Evolutionary conservation across 2,113 vertebrate genomes (phyloP).

Genomic region (Lichenostomus cassidix): DNA sequence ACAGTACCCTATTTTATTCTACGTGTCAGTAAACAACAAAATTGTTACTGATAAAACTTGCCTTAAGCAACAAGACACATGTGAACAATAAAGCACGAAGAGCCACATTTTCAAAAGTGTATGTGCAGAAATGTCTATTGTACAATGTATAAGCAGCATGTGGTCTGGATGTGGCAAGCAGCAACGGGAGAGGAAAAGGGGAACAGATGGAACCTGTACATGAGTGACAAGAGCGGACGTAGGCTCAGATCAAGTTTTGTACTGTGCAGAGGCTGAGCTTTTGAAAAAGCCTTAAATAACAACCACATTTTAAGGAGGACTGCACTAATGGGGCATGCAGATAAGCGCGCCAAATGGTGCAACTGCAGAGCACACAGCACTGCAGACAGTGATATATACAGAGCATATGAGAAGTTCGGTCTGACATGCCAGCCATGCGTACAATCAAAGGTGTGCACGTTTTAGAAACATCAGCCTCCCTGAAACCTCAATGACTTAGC

Average conservation of each 20-base stretch:
- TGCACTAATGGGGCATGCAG: neutral
- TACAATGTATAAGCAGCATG: conserved; percentile 65
- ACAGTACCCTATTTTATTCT: conserved; percentile 22
- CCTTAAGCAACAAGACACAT: conserved; percentile 48
- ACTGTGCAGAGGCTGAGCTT: conserved; percentile 40
- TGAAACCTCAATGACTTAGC: conserved; percentile 35
- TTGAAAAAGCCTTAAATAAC: conserved; percentile 61
- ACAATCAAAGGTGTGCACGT: conserved; percentile 46
- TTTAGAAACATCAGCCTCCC: conserved; percentile 35
- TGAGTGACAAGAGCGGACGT: conserved; percentile 51
- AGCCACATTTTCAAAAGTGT: conserved; percentile 46
- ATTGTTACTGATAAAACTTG: conserved; percentile 37
- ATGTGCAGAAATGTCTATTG: conserved; percentile 54
- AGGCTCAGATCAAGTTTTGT: conserved; percentile 41
- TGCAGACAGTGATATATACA: conserved; percentile 34
- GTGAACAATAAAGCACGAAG: conserved; percentile 48
- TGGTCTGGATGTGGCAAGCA: conserved; percentile 59
- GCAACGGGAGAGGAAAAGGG: conserved; percentile 44
- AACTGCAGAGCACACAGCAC: neutral
- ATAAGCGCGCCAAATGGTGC: neutral
- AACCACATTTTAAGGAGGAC: conserved; percentile 57
- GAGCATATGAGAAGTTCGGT: neutral
- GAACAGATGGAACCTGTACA: conserved; percentile 63
- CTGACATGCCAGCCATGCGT: neutral
- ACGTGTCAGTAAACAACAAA: conserved; percentile 30